Percentiles rank a stretch among this genome's conserved stretches.
These are phyloP conservation scores for Notocelia uddmanniana DNA, from an alignment of 2,888 invertebrate genomes.

Conservation along the genomic window DNA sequence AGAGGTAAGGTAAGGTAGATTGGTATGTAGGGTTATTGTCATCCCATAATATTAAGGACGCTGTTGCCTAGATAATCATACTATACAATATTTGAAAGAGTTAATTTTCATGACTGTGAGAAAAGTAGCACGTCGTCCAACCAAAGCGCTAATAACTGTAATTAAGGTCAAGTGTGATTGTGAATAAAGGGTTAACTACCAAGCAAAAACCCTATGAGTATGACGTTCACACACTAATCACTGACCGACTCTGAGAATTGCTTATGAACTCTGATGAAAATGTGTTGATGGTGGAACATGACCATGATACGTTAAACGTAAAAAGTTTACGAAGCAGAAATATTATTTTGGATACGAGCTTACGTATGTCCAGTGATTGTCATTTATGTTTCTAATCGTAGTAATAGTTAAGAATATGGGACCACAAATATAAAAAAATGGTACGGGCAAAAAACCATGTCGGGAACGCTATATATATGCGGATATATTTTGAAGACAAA, in stretches of 20 bases:
- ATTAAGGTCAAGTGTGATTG: slow-evolving; percentile 34
- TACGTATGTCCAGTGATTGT: too few species aligned
- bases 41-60: neutral
- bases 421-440: too few species aligned
- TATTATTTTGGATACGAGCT: too few species aligned
- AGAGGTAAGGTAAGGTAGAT: too few species aligned
- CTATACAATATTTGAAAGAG: neutral
- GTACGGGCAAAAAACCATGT: too few species aligned
- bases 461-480: too few species aligned
- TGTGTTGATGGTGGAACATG: neutral
- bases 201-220: neutral
- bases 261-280: neutral
- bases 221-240: neutral
- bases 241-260: neutral
- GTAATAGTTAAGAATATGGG: neutral
- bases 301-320: neutral
- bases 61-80: neutral
- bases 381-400: too few species aligned
- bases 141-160: slow-evolving; percentile 31
- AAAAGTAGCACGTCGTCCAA: slow-evolving; percentile 29
- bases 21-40: neutral
- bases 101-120: slow-evolving; percentile 35
- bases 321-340: too few species aligned
- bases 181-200: slow-evolving; percentile 27
- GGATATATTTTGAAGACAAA: too few species aligned